Evolutionary conservation across 2,113 vertebrate species (phyloP), one percentile per base, ranked within the genome.

Genomic region (Hystrix cristata): DNA sequence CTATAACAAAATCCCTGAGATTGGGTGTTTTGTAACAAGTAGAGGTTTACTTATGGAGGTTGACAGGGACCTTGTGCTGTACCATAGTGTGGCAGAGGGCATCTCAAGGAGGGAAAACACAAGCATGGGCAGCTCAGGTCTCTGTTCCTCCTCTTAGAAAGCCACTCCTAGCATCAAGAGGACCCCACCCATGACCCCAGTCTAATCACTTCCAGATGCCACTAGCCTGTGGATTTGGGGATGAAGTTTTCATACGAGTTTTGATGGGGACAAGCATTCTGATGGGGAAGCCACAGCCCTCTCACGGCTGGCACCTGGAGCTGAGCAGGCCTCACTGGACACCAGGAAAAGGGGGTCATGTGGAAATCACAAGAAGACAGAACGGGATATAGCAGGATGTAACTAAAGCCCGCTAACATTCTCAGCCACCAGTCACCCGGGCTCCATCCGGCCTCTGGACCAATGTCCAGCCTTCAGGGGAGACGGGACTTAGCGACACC

Each of bases 341-440:
- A 5, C 46, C 46, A 5, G 12, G n/a, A 2, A 21, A 78, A 43
- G 18, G 15, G 59, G 18, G 27, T 27, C 8, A 7, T 25, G 18
- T 27, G 14, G 90, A 79, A 79, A 43, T 21, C 31, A 0, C 0
- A 0, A 29, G 13, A 10, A 19, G 81, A 27, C 18, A 9, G 12
- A 53, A 57, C 10, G 25, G n/a, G 9, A 51, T 6, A 0, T 9
- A 5, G 11, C 23, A 18, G 29, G 21, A 64, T 34, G 34, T 43
- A 46, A 29, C 21, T 21, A 4, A n/a, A 18, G 34, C 43, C 27
- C 11, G 55, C 5, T 19, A 4, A 46, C 11, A 13, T 25, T 5
- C 18, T 13, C 8, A 21, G 29, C 21, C 80, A 31, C 31, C 4
- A 31, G 21, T 18, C 18, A 51, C 38, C 25, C 3, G 38, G 38